Conservation (phyloP, 2,888 invertebrate genomes). For the Hydriomena furcata region DNA sequence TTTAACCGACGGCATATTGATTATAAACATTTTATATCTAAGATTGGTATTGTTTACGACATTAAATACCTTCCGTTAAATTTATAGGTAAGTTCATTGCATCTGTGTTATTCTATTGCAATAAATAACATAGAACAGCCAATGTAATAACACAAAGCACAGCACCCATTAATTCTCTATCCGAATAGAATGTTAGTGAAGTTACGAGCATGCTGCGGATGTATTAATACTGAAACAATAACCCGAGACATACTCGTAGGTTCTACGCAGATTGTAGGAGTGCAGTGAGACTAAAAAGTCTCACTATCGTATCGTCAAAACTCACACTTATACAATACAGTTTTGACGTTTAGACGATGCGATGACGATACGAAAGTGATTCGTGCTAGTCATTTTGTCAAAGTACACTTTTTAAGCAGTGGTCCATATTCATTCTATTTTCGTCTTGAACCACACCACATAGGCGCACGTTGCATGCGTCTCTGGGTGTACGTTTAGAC, state of each 20-base stretch:
- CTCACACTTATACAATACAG: too few relatives aligned
- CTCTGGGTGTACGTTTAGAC: too few relatives aligned
- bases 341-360: too few relatives aligned
- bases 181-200: constrained; percentile 3
- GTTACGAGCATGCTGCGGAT: constrained; percentile 3
- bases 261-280: background rate
- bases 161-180: constrained; percentile 12
- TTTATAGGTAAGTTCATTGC: background rate
- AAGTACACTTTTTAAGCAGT: constrained; percentile 2
- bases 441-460: too few relatives aligned
- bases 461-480: too few relatives aligned
- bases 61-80: background rate
- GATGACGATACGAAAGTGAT: too few relatives aligned
- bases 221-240: constrained; percentile 19
- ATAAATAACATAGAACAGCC: background rate
- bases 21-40: background rate
- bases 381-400: background rate
- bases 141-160: constrained; percentile 1
- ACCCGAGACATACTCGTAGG: background rate
- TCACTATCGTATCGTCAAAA: too few relatives aligned
- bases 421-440: background rate
- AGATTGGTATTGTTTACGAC: too few relatives aligned
- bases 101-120: too few relatives aligned
- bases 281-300: too few relatives aligned
- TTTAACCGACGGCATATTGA: background rate